Base-by-base conservation (phyloP, 2,113 vertebrate species). In the Aphelocoma coerulescens region DNA sequence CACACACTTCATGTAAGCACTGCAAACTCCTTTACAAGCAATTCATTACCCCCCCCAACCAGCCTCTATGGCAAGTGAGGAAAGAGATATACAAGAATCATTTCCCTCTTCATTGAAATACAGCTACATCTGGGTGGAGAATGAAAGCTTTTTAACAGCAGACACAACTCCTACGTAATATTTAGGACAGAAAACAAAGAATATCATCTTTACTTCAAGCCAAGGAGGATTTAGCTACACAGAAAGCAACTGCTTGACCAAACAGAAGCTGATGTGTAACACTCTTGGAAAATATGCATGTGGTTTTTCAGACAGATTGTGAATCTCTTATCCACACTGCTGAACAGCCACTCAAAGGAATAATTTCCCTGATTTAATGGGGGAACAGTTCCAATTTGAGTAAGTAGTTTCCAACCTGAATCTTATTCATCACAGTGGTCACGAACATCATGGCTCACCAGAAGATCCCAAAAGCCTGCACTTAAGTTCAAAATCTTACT, bases 281-380 rank as follows among this genome's bases (percentile, higher is more conserved):
- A 33, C 48, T 71, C 44, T 33, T 35, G 84, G 88, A 96, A 96
- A 95, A 93, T 4, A 73, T 26, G 76, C 75, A 66, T 51, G 79
- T 91, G 93, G 55, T 91, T 93, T 96, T 91, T 51, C 85, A 90
- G 85, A 39, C 54, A 95, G 91, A 67, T 43, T 90, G 74, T 67
- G 92, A 93, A 92, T 94, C 55, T 94, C 82, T 94, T 94, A 88
- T 39, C 94, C 95, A 77, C 35, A 8, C 55, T 85, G 43, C 73
- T 75, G 79, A 81, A 74, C 75, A 90, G 52, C 82, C 72, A 96
- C 95, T 93, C 91, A 67, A 57, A 95, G 85, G 93, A 96, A 21
- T 89, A 67, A 81, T 92, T 92, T 41, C 48, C 48, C 84, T 85
- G 86, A 94, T 94, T 94, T 92, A 95, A 75, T 84, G 46, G 69